Conservation (phyloP, 2,113 vertebrate species). For the Oncorhynchus clarkii region DNA sequence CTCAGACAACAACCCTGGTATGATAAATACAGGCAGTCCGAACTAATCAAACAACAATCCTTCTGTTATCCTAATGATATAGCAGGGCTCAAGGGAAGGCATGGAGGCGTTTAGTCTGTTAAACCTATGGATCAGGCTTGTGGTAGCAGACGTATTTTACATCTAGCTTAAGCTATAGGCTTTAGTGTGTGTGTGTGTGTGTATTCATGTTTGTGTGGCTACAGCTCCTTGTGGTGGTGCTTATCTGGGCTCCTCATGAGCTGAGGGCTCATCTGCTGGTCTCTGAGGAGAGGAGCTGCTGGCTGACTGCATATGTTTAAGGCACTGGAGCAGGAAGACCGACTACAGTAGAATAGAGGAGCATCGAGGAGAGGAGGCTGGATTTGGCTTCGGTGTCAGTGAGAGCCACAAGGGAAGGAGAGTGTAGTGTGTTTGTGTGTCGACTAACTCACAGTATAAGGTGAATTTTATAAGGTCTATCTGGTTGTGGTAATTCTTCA, state of each 20-base stretch:
- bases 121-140: background rate
- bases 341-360: background rate
- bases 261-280: background rate
- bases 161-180: background rate
- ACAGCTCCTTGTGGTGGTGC: background rate
- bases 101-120: background rate
- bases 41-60: background rate
- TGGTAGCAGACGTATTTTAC: background rate
- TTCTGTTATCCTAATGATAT: background rate
- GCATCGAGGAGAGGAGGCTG: background rate
- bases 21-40: background rate
- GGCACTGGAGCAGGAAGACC: background rate
- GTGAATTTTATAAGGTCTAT: conserved; percentile 19
- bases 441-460: background rate
- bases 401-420: background rate
- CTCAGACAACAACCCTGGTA: background rate
- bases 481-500: conserved; percentile 39
- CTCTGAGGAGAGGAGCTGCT: background rate
- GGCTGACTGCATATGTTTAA: background rate
- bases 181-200: too few relatives aligned
- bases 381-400: background rate
- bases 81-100: background rate
- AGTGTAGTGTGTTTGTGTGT: background rate
- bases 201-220: background rate
- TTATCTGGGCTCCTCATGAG: background rate